A percentile compares a stretch with the other conserved stretches of the same genome.
Evolutionary conservation across 2,888 invertebrate genomes (phyloP).

Genomic region (Ophraella communa): DNA sequence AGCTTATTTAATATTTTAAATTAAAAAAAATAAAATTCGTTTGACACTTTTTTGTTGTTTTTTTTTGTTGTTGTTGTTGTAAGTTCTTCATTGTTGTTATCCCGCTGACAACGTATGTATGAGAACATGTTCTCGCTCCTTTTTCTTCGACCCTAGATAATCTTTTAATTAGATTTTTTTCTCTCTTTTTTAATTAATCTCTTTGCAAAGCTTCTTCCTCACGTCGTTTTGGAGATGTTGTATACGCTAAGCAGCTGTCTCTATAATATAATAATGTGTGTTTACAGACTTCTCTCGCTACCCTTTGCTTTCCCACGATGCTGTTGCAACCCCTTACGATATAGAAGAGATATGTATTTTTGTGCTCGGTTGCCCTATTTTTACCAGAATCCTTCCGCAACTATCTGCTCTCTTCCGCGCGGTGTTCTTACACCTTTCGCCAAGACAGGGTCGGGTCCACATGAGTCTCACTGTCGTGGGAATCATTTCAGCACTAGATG

Average conservation of each 20-base stretch:
- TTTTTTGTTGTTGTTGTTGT: no score
- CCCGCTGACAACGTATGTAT: constrained; percentile 12
- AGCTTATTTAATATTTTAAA: not conserved
- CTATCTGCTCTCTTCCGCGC: constrained; percentile 55
- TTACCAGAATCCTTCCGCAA: constrained; percentile 58
- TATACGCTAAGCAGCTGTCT: constrained; percentile 45
- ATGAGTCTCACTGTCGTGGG: not conserved
- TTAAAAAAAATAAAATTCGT: not conserved
- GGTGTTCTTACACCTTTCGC: constrained; percentile 50
- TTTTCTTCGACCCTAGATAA: constrained; percentile 37
- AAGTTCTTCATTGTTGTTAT: constrained; percentile 10
- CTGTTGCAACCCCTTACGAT: constrained; percentile 51
- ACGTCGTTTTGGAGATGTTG: constrained; percentile 20
- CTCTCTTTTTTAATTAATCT: constrained; percentile 43
- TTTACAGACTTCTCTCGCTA: constrained; percentile 45
- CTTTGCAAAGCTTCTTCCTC: constrained; percentile 31
- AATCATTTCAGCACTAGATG: no score
- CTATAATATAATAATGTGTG: no score
- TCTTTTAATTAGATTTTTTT: constrained; percentile 45
- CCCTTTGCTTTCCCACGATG: constrained; percentile 57
- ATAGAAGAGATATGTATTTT: no score
- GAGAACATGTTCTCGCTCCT: constrained; percentile 23
- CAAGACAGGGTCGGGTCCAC: constrained; percentile 5
- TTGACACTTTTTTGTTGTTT: not conserved
- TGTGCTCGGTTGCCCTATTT: constrained; percentile 51